Conservation (phyloP, 2,888 invertebrate genomes). For the Physocephala rufipes region DNA sequence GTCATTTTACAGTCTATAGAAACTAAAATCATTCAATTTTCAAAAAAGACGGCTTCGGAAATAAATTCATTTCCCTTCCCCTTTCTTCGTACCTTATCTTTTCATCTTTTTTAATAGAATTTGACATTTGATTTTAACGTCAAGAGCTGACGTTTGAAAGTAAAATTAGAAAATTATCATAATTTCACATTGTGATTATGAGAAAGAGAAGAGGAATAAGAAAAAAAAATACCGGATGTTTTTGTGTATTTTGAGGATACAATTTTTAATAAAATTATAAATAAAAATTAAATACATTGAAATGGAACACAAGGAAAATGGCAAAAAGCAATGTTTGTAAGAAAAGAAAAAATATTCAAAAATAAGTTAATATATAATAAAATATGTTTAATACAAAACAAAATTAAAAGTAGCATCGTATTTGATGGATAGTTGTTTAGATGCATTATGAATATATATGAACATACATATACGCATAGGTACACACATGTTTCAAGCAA, state of each 20-base stretch:
- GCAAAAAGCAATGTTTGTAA: slow-evolving; percentile 35
- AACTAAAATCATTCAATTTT: no score
- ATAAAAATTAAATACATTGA: slow-evolving; percentile 35
- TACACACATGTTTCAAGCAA: not conserved
- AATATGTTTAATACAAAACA: not conserved
- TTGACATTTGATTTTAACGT: no score
- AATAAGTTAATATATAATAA: slow-evolving; percentile 29
- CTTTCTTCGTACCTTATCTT: no score
- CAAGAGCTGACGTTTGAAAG: slow-evolving; percentile 6
- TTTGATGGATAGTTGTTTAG: not conserved
- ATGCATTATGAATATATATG: slow-evolving; percentile 13
- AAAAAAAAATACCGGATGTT: not conserved
- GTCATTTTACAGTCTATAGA: no score
- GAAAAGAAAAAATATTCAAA: slow-evolving; percentile 28
- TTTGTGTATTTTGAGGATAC: slow-evolving; percentile 4
- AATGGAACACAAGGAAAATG: slow-evolving; percentile 29
- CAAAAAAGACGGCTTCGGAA: no score
- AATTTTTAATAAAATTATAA: slow-evolving; percentile 25
- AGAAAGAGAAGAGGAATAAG: not conserved
- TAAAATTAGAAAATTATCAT: slow-evolving; percentile 33
- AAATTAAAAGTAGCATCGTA: no score
- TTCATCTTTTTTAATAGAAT: no score
- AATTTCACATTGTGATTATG: not conserved
- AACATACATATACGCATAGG: not conserved
- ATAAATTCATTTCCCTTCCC: no score